Percentiles rank a stretch among this genome's conserved stretches.
phyloP scores from a whole-genome alignment of 2,888 invertebrate genomes.

The Eumacrocentrus americanus region DNA sequence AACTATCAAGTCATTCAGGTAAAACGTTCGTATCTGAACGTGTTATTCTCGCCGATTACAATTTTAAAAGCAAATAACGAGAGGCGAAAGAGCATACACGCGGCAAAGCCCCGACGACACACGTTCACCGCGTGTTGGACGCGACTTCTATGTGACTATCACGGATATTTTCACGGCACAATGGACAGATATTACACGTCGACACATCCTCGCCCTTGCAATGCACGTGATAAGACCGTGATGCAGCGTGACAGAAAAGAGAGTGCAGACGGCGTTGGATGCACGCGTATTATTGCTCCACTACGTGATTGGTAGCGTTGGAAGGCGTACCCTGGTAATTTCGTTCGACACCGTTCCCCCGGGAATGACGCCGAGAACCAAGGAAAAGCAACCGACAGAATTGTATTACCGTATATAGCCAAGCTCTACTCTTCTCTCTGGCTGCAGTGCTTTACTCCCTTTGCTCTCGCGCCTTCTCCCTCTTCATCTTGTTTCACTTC shows the following conservation, averaged over 20 bases:
- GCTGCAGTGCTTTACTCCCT: not conserved
- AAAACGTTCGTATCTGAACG: constrained; percentile 1
- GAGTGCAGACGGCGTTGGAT: not conserved
- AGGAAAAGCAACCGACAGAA: not conserved
- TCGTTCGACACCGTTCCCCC: not conserved
- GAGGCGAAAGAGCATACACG: not conserved
- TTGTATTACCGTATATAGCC: not conserved
- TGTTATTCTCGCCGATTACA: constrained; percentile 5
- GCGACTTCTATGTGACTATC: not conserved
- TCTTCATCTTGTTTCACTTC: not conserved
- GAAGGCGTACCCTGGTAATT: constrained; percentile 2
- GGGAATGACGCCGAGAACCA: not conserved
- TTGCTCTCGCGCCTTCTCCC: not conserved
- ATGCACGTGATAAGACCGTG: not conserved
- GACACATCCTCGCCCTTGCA: constrained; percentile 7
- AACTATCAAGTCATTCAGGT: not conserved
- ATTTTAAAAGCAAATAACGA: constrained; percentile 18
- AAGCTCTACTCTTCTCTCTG: not conserved
- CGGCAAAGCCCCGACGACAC: constrained; percentile 1
- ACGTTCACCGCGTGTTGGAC: not conserved
- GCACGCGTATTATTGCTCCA: not conserved
- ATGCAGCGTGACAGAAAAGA: not conserved
- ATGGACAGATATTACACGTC: constrained; percentile 24
- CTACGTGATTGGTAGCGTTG: not conserved
- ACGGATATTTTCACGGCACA: constrained; percentile 8